Evolutionary conservation across 2,113 vertebrate genomes (phyloP).

Genomic region (Donacobius atricapilla): DNA sequence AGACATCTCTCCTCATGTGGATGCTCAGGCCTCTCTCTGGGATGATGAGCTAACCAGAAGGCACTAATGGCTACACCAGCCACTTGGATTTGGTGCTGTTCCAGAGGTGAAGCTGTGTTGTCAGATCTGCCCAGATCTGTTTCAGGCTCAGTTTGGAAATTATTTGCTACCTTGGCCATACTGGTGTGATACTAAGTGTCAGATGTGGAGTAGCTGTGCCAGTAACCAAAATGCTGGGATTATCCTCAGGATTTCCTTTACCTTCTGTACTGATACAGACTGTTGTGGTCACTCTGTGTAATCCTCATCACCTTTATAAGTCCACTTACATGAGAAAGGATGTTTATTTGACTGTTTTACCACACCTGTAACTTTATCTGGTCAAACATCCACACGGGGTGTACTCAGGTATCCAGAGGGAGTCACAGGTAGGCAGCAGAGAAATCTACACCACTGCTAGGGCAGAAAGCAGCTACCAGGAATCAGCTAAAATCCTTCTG

Average conservation of each 20-base stretch:
- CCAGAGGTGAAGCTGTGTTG: not conserved
- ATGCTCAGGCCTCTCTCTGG: not conserved
- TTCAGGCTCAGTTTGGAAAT: not conserved
- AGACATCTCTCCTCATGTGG: not conserved
- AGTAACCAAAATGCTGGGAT: not conserved
- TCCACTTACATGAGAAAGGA: not conserved
- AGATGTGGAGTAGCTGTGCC: not conserved
- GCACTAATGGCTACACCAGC: not conserved
- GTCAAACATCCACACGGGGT: not conserved
- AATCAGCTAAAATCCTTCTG: not conserved
- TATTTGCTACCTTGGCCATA: not conserved
- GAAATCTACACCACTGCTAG: not conserved
- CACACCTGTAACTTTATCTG: not conserved
- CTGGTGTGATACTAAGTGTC: not conserved
- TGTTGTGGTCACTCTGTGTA: not conserved
- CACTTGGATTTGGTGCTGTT: not conserved
- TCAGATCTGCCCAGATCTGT: not conserved
- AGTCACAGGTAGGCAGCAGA: not conserved
- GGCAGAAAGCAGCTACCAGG: not conserved
- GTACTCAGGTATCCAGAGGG: not conserved
- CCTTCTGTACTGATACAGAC: not conserved
- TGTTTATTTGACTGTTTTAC: not conserved
- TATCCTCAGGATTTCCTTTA: not conserved
- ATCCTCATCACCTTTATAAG: not conserved
- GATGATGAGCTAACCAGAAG: constrained; percentile 47